phyloP scores from a whole-genome alignment of 2,113 vertebrate genomes.

The Cephalopholis sonnerati region DNA sequence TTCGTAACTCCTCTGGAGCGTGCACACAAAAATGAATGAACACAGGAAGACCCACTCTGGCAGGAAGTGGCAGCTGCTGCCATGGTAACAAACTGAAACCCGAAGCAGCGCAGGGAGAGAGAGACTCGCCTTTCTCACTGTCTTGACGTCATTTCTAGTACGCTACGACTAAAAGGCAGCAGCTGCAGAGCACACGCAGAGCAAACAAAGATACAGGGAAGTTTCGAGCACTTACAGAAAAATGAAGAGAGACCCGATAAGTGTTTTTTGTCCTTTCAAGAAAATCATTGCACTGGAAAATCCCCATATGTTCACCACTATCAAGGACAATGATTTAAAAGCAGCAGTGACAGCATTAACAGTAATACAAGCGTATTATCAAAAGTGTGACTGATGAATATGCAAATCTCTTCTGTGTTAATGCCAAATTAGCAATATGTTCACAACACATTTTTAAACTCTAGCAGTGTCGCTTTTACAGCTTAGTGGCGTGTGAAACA shows the following conservation, averaged over 20 bases:
- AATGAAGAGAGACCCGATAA: constrained; percentile 42
- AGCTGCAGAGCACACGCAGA: constrained; percentile 75
- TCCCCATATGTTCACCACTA: constrained; percentile 60
- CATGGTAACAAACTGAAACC: constrained; percentile 87
- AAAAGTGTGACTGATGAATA: constrained; percentile 62
- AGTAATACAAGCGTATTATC: constrained; percentile 40
- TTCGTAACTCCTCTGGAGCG: constrained; percentile 74
- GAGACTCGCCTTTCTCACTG: constrained; percentile 74
- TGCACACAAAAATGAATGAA: constrained; percentile 86
- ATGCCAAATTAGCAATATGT: constrained; percentile 52
- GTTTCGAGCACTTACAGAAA: constrained; percentile 56
- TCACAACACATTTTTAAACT: constrained; percentile 17
- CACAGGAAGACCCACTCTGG: constrained; percentile 85
- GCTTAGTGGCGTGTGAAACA: constrained; percentile 39
- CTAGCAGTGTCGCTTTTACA: constrained; percentile 20
- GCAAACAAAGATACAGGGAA: constrained; percentile 70
- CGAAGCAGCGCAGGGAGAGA: constrained; percentile 67
- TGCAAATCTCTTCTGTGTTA: constrained; percentile 46
- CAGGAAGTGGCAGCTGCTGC: constrained; percentile 88
- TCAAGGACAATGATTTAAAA: constrained; percentile 54
- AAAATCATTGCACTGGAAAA: constrained; percentile 60
- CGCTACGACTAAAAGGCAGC: constrained; percentile 68
- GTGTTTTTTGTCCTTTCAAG: constrained; percentile 56
- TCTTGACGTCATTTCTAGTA: constrained; percentile 88
- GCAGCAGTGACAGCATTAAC: constrained; percentile 36